Percentiles rank a stretch among this genome's conserved stretches.
Conservation (phyloP, 1,140 invertebrate genomes). For the Drosophila carrolli region DNA sequence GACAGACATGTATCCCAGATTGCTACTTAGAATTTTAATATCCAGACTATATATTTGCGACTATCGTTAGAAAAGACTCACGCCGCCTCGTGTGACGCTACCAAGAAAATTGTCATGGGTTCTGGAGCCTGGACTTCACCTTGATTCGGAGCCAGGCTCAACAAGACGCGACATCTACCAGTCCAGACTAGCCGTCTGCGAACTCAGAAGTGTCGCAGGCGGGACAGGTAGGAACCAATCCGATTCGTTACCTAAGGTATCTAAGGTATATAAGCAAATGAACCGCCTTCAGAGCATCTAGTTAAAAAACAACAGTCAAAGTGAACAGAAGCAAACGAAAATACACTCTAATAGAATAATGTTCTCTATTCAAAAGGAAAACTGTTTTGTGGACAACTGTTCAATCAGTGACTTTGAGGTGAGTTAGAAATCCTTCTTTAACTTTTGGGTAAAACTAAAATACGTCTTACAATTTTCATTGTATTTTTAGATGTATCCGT, state of each 20-base stretch:
- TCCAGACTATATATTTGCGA: background rate
- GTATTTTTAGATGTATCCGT: constrained; percentile 13
- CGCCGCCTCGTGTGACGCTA: constrained; percentile 28
- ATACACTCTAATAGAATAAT: constrained; percentile 33
- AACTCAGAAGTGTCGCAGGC: constrained; percentile 16
- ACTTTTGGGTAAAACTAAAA: background rate
- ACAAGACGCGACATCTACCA: constrained; percentile 23
- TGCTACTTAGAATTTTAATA: too few relatives aligned
- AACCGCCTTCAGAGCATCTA: constrained; percentile 30
- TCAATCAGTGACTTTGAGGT: constrained; percentile 19
- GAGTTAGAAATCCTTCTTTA: background rate
- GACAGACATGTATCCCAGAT: too few relatives aligned
- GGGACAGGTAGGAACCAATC: constrained; percentile 48
- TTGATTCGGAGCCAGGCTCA: constrained; percentile 19
- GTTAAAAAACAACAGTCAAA: constrained; percentile 64
- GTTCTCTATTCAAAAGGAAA: constrained; percentile 28
- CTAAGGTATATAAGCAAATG: constrained; percentile 60
- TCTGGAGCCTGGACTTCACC: constrained; percentile 9
- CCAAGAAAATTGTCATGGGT: background rate
- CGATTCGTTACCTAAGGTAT: constrained; percentile 49
- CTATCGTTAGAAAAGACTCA: constrained; percentile 33
- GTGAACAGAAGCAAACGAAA: constrained; percentile 35
- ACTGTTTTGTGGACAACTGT: constrained; percentile 10
- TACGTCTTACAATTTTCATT: background rate
- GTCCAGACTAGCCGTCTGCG: constrained; percentile 41